Base-by-base conservation (phyloP, 1,140 invertebrate species). In the Orius insidiosus region DNA sequence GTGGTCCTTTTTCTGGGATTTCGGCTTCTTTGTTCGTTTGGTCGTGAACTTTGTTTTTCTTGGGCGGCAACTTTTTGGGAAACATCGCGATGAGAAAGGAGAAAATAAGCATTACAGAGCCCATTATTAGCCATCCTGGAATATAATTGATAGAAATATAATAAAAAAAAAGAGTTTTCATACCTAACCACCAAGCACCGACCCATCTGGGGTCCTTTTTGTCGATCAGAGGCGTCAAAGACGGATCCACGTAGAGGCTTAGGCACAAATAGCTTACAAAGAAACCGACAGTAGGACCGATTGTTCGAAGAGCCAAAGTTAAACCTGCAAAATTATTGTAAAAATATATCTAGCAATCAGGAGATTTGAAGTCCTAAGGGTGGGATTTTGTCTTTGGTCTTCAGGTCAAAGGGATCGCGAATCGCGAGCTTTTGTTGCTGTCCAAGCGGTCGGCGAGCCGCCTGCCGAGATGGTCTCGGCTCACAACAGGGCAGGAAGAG, bases 101-200 rank as follows among this genome's bases (percentile, higher is more conserved):
- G 50, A 75, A 70, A 14, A 72, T 54, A n/a, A 65, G 59, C 68
- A 75, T 70, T 1, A 67, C 55, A 1, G 60, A 60, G 3, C 71
- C 71, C 10, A 75, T 54, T 36, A 75, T 66, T 6, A 74, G 62
- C 74, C 74, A 76, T 14, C 74, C 74, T 10, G 39, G n/a, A 46
- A 39, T 14, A 10, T 13, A 39, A 39, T 13, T 10, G 6, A 39
- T 14, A 14, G 13, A 39, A 10, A 9, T 8, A 9, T 39, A 14
- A 6, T 41, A 10, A 41, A 14, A 41, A 16, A 41, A 41, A n/a
- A n/a, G n/a, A n/a, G n/a, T n/a, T n/a, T 33, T 13, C 47, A 53
- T 48, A 54, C 55, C 55, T 47, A 80, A 56, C 77, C 77, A 80
- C 76, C 76, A 80, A 8, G 76, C 76, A 11, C 77, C 77, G 36